These are phyloP conservation scores for Bergia puertoricense DNA, from an alignment of 92 coral and sea anemone genomes.

Conservation along the genomic window DNA sequence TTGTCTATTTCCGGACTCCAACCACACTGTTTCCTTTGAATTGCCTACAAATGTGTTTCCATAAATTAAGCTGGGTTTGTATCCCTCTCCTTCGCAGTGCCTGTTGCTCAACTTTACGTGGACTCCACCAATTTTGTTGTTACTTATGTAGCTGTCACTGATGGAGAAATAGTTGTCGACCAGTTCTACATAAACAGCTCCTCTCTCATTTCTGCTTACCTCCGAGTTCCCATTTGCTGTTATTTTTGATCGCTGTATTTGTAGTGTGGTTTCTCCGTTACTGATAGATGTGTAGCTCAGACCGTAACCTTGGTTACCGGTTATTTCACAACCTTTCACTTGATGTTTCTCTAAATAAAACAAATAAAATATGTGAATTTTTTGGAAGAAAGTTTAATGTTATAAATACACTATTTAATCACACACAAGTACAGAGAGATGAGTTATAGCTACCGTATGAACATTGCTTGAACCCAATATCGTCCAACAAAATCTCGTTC, in stretches of 20 bases:
- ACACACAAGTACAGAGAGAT: too few species aligned
- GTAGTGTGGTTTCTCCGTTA: constrained; percentile 8
- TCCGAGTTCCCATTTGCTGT: constrained; percentile 10
- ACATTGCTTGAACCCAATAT: constrained; percentile 50
- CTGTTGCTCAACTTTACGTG: constrained; percentile 6
- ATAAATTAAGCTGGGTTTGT: constrained; percentile 24
- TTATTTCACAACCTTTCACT: constrained; percentile 33
- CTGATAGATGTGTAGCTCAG: neutral
- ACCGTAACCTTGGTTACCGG: too few species aligned
- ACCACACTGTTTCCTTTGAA: constrained; percentile 47
- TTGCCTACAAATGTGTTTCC: neutral
- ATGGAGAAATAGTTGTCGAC: constrained; percentile 44
- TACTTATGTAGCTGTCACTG: constrained; percentile 46
- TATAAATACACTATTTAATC: too few species aligned
- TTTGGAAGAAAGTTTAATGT: too few species aligned
- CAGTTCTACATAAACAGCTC: constrained; percentile 49
- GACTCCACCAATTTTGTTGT: constrained; percentile 22
- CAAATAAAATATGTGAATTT: too few species aligned
- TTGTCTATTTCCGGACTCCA: neutral
- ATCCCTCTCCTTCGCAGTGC: constrained; percentile 37
- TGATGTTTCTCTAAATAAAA: neutral
- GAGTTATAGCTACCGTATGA: neutral
- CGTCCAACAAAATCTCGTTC: constrained; percentile 55
- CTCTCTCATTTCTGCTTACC: neutral
- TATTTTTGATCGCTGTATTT: constrained; percentile 36